Evolutionary conservation across 53 echinoderm and acorn worm species (phyloP), one percentile per base, ranked within the genome.

Genomic region (Holothuria leucospilota): DNA sequence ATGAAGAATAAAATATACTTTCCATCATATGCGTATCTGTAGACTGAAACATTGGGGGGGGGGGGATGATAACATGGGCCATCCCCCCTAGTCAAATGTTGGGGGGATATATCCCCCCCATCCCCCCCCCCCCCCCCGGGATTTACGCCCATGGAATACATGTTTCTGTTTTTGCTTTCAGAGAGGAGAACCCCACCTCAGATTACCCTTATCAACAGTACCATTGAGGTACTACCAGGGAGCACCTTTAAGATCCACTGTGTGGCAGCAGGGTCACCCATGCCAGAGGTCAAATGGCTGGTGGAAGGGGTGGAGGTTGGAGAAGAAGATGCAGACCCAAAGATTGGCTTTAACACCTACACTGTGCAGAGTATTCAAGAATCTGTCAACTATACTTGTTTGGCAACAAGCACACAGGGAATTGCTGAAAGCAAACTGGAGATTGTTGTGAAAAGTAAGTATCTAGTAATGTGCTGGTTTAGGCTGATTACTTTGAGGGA

Each of bases 331-430:
- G 81, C 87, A 27, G 78, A 82, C 27, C 84, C 87, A 18, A 40
- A 85, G 39, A 85, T 92, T 23, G 93, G 93, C 0, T 73, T 90
- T 39, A 93, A 90, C 59, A 90, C 87, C 40, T 82, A 90, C 51
- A n/a, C 13, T 24, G 85, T 93, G 14, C 87, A 84, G 8, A 42
- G 85, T 38, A 85, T 93, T 59, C 77, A 71, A 25, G 88, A 84
- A 88, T 87, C 93, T 24, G 88, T 85, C 23, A 93, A 90, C 69
- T 93, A 90, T 41, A 90, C 93, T 30, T 93, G 93, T 25, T 42
- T 87, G 63, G 93, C 93, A 15, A 73, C 93, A 16, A 93, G 90
- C 77, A 39, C 29, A 10, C 62, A 82, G 51, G 93, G 93, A 14
- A 70, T 82, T 34, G 77, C 69, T 9, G 90, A 93, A 13, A 58